Evolutionary conservation across 2,113 vertebrate genomes (phyloP), one percentile per base, ranked within the genome.

Genomic region (Hippocampus comes): DNA sequence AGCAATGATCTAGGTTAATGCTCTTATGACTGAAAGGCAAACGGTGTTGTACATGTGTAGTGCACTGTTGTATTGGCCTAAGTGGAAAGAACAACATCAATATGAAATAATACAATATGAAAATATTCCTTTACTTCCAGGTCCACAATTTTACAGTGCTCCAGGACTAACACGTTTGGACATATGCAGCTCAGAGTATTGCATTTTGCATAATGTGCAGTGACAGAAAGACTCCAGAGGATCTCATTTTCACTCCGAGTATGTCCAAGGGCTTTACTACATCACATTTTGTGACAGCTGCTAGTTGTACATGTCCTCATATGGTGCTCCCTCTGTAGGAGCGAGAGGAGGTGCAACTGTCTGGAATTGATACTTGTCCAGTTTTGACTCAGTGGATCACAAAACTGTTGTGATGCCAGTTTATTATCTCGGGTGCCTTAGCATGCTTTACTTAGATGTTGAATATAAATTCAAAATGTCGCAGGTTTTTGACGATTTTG

Each of bases 261-360:
- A 63, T 85, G 65, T 84, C 81, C 82, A 48, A 63, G 27, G 79
- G 87, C 77, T 72, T 77, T 75, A 76, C 68, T 73, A 73, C 57
- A 71, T 87, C 86, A 87, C 78, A 78, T 82, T 89, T 84, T 72
- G 76, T 89, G 89, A 91, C 89, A 89, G 86, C 86, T 91, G 88
- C 86, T 87, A 87, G 80, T 90, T 87, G 70, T 78, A 41, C 80
- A 67, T 78, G 83, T 87, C 79, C 86, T 83, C 70, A 23, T 67
- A 76, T 66, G 75, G 73, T 87, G 75, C 80, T 81, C 86, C 74
- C 69, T 78, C 72, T 78, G 83, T 71, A 70, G 75, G 74, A 69
- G 72, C 10, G 18, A 80, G 78, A 78, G 70, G 63, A 84, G 76
- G 79, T 74, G 74, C 67, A 65, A 82, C 79, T 80, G 82, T 77